Percentiles rank a stretch among this genome's conserved stretches.
phyloP scores from a whole-genome alignment of 2,113 vertebrate genomes.

The Oxyruncus cristatus region DNA sequence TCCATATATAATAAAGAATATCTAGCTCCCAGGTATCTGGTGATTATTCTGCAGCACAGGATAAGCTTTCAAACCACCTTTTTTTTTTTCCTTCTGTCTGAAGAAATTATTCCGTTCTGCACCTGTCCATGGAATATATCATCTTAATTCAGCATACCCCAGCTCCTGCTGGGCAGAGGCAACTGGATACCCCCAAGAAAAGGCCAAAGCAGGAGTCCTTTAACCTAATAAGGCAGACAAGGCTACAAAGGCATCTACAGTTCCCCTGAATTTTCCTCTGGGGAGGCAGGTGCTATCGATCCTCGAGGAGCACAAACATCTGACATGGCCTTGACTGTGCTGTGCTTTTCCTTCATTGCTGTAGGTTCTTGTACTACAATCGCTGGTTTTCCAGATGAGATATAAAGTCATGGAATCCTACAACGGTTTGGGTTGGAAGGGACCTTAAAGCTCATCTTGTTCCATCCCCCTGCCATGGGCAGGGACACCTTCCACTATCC shows the following conservation, averaged over 20 bases:
- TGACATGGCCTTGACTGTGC: neutral
- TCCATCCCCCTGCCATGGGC: neutral
- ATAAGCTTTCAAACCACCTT: neutral
- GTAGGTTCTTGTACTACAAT: fast-evolving
- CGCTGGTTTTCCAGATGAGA: neutral
- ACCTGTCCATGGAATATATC: constrained; percentile 34
- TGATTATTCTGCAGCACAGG: neutral
- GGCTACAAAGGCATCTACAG: neutral
- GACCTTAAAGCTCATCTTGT: neutral
- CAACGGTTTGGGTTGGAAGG: neutral
- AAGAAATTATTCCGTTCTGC: neutral
- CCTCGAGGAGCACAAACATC: neutral
- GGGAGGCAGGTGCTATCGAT: neutral
- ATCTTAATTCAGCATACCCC: constrained; percentile 27
- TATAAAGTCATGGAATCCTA: neutral
- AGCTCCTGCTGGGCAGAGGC: neutral
- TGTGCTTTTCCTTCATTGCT: neutral
- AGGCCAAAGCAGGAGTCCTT: neutral
- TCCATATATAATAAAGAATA: neutral
- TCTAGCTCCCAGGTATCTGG: neutral
- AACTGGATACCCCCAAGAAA: neutral
- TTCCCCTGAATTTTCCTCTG: neutral
- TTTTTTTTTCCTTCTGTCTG: neutral
- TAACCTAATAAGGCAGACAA: constrained; percentile 21
- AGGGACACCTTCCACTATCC: neutral